Evolutionary conservation across 2,797 vertebrate species (phyloP), one percentile per base, ranked within the genome.

Genomic region (Leptodactylus fallax): DNA sequence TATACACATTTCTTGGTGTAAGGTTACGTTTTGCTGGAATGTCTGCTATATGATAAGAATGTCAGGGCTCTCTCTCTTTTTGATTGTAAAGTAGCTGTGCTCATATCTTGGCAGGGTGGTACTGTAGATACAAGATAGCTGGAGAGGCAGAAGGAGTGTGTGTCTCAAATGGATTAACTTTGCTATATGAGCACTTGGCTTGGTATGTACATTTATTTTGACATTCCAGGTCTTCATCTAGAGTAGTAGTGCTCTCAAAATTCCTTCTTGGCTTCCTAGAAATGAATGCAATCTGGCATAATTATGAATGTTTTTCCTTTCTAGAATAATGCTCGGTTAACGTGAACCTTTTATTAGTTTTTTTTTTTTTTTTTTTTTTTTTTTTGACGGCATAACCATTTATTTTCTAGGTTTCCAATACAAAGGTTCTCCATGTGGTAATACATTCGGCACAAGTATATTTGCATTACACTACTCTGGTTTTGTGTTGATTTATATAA

Each of bases 151-250:
- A 65, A 74, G 49, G 67, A 16, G 61, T 21, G 27, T 25, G 36
- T n/a, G 45, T n/a, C 45, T 74, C 45, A n/a, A 19, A 80, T 61
- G 56, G 19, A 47, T 80, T 23, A 49, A 9, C 45, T 8, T 49
- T 19, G 36, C 21, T 65, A 79, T 10, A 65, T 61, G 63, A 55
- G 81, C 49, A 25, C 63, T 82, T 82, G 80, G 61, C 51, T 49
- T 49, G n/a, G 63, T 67, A 36, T 60, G 78, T 23, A 63, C 61
- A 81, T 61, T 45, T 27, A 58, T 47, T 80, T 81, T 49, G 36
- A 81, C 58, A 81, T 81, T 81, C 79, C 79, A 65, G 3, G 56
- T 63, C 58, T 61, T n/a, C 19, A 63, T 51, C 5, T 23, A 51
- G 58, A 45, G 45, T 49, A 12, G 55, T 58, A 45, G 63, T 74